These are phyloP conservation scores for Elephantulus edwardii DNA, from an alignment of 2,113 vertebrate genomes.

Conservation along the genomic window DNA sequence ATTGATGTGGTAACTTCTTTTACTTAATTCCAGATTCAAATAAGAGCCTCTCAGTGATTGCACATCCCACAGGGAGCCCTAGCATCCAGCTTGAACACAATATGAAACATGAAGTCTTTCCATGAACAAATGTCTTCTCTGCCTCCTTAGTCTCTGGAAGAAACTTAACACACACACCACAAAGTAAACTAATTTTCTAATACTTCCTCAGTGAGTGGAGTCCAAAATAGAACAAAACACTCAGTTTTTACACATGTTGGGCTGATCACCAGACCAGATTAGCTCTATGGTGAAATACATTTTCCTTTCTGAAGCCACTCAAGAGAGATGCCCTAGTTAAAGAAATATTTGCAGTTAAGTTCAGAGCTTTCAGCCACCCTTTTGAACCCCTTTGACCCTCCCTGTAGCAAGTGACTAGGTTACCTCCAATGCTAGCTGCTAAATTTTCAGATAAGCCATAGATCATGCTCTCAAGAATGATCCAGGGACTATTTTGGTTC, in stretches of 20 bases:
- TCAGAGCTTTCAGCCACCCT: neutral
- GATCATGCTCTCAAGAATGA: neutral
- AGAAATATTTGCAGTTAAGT: neutral
- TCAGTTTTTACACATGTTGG: neutral
- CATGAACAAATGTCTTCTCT: neutral
- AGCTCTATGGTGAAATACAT: neutral
- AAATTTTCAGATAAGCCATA: neutral
- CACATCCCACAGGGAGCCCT: neutral
- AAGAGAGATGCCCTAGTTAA: neutral
- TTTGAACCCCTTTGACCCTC: neutral
- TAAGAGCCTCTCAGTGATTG: neutral
- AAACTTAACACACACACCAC: neutral
- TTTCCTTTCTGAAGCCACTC: neutral
- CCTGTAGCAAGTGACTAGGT: neutral
- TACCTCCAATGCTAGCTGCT: neutral
- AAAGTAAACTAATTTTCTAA: neutral
- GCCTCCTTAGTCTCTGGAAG: neutral
- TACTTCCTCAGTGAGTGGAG: neutral
- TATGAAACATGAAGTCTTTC: neutral
- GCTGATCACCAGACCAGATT: constrained; percentile 33
- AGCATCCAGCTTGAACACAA: neutral
- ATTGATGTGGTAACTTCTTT: constrained; percentile 26
- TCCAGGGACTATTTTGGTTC: neutral
- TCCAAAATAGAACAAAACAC: constrained; percentile 29
- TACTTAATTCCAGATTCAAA: constrained; percentile 32